Conservation (phyloP, 2,888 invertebrate species). For the Nymphalis polychloros region DNA sequence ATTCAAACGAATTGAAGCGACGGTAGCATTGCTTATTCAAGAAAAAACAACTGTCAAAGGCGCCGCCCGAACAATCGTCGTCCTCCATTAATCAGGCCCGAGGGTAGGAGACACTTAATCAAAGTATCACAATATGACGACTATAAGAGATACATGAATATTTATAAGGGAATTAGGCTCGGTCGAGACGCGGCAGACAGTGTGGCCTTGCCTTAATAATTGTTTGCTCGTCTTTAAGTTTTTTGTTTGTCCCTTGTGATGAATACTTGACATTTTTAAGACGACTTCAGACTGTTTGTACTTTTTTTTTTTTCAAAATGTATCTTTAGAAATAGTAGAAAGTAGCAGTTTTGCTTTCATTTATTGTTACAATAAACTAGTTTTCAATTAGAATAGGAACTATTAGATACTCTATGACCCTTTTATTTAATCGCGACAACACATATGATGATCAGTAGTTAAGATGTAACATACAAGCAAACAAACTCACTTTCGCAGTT, state of each 20-base stretch:
- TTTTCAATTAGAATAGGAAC: too few species aligned
- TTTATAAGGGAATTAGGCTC: conserved; percentile 72
- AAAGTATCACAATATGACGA: conserved; percentile 76
- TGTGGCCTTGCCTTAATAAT: conserved; percentile 56
- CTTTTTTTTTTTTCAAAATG: background rate
- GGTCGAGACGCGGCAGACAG: conserved; percentile 50
- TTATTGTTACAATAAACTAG: background rate
- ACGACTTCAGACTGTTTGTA: background rate
- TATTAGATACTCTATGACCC: too few species aligned
- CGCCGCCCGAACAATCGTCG: conserved; percentile 48
- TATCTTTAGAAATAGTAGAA: background rate
- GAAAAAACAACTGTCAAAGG: conserved; percentile 43
- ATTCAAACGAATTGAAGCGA: conserved; percentile 44
- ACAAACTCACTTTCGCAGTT: too few species aligned
- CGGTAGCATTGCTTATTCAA: conserved; percentile 43
- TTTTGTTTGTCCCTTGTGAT: conserved; percentile 41
- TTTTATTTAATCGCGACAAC: too few species aligned
- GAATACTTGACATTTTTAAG: conserved; percentile 18
- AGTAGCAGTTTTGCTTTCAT: background rate
- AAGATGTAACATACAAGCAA: too few species aligned
- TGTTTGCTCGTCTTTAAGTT: conserved; percentile 50
- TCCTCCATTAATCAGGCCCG: conserved; percentile 63
- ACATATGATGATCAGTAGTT: too few species aligned
- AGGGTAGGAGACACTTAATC: conserved; percentile 73
- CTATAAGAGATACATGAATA: conserved; percentile 73